Evolutionary conservation across 53 echinoderm and acorn worm genomes (phyloP).

Genomic region (Temnopleurus reevesii): DNA sequence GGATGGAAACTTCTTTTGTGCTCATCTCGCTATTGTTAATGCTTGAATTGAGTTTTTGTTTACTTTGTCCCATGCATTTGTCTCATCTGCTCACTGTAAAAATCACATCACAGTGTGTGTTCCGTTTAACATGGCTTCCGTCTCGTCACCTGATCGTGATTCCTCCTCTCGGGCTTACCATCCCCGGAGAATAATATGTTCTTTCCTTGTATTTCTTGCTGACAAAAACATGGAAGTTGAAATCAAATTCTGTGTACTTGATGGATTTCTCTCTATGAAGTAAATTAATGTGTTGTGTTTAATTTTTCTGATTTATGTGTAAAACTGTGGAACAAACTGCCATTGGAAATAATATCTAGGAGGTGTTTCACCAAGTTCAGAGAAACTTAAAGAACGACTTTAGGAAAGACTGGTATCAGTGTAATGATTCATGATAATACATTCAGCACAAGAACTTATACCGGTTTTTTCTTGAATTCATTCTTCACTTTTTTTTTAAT

Average conservation of each 20-base stretch:
- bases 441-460: too few relatives aligned
- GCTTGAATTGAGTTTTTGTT: background rate
- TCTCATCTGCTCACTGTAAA: background rate
- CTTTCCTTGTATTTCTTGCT: background rate
- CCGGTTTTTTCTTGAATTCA: too few relatives aligned
- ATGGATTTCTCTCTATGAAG: background rate
- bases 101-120: background rate
- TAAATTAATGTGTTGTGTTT: background rate
- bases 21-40: background rate
- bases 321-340: too few relatives aligned
- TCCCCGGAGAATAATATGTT: background rate
- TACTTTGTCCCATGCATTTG: background rate
- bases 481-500: too few relatives aligned
- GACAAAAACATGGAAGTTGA: background rate
- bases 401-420: too few relatives aligned
- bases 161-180: background rate
- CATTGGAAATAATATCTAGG: too few relatives aligned
- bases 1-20: background rate
- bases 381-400: too few relatives aligned
- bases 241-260: background rate
- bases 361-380: too few relatives aligned
- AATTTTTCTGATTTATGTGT: background rate
- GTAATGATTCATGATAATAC: too few relatives aligned
- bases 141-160: background rate
- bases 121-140: background rate